Base-by-base conservation (phyloP, 2,888 invertebrate genomes). In the Onthophagus sagittarius region DNA sequence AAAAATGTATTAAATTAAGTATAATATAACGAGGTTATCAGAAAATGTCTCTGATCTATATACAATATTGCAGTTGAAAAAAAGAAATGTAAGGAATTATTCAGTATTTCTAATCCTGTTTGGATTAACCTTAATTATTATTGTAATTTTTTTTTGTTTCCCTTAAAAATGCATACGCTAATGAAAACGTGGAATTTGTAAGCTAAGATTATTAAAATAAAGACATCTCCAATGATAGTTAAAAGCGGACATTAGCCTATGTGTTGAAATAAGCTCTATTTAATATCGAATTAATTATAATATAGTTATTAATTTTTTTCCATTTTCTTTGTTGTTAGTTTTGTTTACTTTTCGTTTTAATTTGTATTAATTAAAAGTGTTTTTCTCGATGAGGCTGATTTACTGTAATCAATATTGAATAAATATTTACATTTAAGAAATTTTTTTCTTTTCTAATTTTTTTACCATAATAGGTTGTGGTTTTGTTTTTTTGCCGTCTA, bases 1-100 rank as follows among this genome's bases (percentile, higher is more conserved):
- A 13, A 70, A 86, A 89, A 78, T 62, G 69, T 73, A 72, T 69
- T 62, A 13, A 23, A 32, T 63, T 39, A 33, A 39, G 91, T 71
- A 71, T 71, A 69, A 31, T 69, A 33, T 53, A 70, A 39, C 31
- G 33, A 33, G 15, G 39, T 63, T 63, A 63, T 63, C 64, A 15
- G 15, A 15, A 15, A 9, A 63, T 13, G 13, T 13, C 13, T 14
- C 64, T 63, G 15, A 63, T 63, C 64, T 15, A 63, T 15, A 70
- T 70, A n/a, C 62, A 62, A 69, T 33, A 39, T 32, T 69, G 9
- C 69, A 15, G 15, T 33, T 69, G 39, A 32, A 39, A 13, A 69
- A 39, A 32, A 15, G 7, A 67, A 71, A 15, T 7, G 31, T 32
- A 63, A 63, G 15, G 23, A 65, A 67, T 53, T 72, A 67, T 67